A percentile compares a stretch with the other conserved stretches of the same genome.
Evolutionary conservation across 2,113 vertebrate species (phyloP).

Genomic region (Eurypyga helias): DNA sequence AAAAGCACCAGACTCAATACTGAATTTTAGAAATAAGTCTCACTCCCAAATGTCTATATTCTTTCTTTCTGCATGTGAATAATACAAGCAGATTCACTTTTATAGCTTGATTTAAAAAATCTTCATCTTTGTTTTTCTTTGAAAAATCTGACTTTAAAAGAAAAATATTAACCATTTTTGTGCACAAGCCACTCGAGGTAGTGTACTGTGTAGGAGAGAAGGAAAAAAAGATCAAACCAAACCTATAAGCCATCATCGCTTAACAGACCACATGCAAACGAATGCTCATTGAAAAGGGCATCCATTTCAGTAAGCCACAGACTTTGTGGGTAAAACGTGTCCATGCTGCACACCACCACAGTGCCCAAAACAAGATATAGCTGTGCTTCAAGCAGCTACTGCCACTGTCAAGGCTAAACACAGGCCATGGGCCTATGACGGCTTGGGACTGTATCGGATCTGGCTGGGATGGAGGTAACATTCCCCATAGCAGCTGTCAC

Average conservation of each 20-base stretch:
- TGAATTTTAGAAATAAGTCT: not conserved
- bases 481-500: not conserved
- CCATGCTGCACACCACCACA: too few species aligned
- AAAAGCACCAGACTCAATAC: not conserved
- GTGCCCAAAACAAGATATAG: not conserved
- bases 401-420: not conserved
- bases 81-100: not conserved
- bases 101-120: not conserved
- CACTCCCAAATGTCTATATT: not conserved
- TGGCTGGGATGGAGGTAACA: not conserved
- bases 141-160: not conserved
- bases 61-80: not conserved
- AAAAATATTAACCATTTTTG: not conserved
- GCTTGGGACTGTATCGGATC: not conserved
- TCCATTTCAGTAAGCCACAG: not conserved
- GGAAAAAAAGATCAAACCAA: not conserved
- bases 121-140: not conserved
- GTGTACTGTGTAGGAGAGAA: not conserved
- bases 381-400: not conserved
- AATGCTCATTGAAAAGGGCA: not conserved
- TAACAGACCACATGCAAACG: not conserved
- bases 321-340: not conserved
- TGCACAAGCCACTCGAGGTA: not conserved
- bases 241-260: not conserved
- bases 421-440: too few species aligned